Evolutionary conservation across 2,888 invertebrate genomes (phyloP).

Genomic region (Cordilura impudica): DNA sequence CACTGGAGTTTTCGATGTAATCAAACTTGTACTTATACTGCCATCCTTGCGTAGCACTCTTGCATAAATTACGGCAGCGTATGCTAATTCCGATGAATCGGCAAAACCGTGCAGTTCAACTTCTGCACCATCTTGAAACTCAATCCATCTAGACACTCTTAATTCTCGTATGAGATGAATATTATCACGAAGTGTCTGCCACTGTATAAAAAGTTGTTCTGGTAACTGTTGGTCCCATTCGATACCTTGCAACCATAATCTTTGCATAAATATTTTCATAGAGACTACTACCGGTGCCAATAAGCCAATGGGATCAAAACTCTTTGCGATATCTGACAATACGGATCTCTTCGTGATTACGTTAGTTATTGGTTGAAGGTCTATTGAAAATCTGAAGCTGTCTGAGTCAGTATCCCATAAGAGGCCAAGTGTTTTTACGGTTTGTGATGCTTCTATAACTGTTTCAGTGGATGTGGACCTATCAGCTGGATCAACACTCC

Average conservation of each 20-base stretch:
- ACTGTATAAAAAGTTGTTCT: neutral
- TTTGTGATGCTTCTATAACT: slow-evolving; percentile 53
- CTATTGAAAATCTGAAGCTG: neutral
- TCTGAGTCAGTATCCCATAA: slow-evolving; percentile 22
- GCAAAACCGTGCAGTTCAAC: slow-evolving; percentile 43
- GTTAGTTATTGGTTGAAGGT: neutral
- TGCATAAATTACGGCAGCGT: slow-evolving; percentile 37
- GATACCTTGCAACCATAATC: slow-evolving; percentile 23
- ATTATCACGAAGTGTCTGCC: neutral
- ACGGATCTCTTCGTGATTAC: slow-evolving; percentile 14
- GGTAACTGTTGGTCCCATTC: too few relatives aligned
- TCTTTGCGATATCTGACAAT: slow-evolving; percentile 3
- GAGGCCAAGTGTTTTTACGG: slow-evolving; percentile 24
- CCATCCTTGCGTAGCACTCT: neutral
- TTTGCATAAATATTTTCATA: slow-evolving; percentile 34
- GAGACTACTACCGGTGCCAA: slow-evolving; percentile 1
- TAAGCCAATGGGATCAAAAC: slow-evolving; percentile 41
- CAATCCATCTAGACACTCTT: slow-evolving; percentile 30
- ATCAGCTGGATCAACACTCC: neutral
- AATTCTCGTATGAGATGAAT: neutral
- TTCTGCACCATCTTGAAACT: neutral
- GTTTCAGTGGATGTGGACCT: neutral
- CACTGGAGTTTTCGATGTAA: neutral
- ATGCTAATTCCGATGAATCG: slow-evolving; percentile 41
- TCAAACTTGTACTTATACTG: neutral